These are phyloP conservation scores for Nyctereutes procyonoides DNA, from an alignment of 2,113 vertebrate genomes.

Conservation along the genomic window DNA sequence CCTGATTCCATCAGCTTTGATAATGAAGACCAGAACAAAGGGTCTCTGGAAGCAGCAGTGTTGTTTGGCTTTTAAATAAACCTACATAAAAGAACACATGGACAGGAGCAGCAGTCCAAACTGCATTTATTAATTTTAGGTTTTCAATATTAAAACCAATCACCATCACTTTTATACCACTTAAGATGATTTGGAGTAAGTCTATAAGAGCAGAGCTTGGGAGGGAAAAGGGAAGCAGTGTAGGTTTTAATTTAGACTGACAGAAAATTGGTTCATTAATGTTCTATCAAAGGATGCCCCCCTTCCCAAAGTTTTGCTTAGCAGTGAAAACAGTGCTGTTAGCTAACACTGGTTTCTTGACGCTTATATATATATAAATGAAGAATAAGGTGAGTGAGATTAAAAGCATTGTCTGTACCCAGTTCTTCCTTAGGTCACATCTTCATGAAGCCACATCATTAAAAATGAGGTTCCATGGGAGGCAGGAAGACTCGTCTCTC, in stretches of 20 bases:
- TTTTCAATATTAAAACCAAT: slow-evolving; percentile 8
- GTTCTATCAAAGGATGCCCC: neutral
- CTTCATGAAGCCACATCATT: neutral
- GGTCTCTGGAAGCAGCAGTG: neutral
- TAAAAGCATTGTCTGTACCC: neutral
- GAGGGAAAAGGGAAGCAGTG: neutral
- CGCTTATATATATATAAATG: neutral
- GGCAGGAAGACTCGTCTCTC: neutral
- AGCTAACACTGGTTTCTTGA: neutral
- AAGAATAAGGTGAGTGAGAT: neutral
- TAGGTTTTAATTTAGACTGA: neutral
- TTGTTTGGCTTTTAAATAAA: neutral
- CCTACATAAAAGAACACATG: neutral
- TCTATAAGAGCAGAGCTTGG: neutral
- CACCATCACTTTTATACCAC: neutral
- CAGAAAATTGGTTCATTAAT: neutral
- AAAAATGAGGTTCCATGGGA: neutral
- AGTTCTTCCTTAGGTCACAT: neutral
- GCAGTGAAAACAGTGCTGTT: neutral
- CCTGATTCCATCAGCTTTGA: neutral
- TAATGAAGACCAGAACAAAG: neutral
- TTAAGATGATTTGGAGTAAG: neutral
- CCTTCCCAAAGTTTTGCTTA: slow-evolving; percentile 13
- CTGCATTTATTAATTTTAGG: neutral
- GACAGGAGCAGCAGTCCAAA: neutral